These are phyloP conservation scores for Liparis tanakae DNA, from an alignment of 2,797 vertebrate genomes.

Conservation along the genomic window DNA sequence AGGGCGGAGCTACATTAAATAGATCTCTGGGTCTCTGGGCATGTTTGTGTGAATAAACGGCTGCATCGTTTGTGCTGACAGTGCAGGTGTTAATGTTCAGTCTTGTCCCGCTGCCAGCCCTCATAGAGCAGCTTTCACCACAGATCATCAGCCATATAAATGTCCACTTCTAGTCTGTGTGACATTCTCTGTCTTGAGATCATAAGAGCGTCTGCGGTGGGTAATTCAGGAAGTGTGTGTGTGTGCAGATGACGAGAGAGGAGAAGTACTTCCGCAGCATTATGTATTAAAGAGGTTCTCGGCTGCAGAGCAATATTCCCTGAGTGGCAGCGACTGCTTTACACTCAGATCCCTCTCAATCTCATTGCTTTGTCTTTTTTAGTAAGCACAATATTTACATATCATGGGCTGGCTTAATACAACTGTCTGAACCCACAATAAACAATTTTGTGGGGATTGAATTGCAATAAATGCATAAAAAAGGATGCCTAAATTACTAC, in stretches of 20 bases:
- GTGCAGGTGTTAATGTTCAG: conserved; percentile 25
- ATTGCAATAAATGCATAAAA: neutral
- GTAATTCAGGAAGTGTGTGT: conserved; percentile 39
- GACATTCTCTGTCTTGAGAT: conserved; percentile 44
- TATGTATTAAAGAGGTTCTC: conserved; percentile 64
- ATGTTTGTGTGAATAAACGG: neutral
- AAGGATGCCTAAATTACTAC: neutral
- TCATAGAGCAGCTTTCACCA: conserved; percentile 31
- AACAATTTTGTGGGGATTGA: neutral
- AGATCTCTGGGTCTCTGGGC: neutral
- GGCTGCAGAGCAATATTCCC: conserved; percentile 51
- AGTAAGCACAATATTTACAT: neutral
- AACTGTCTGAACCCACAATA: neutral
- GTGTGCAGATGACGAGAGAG: conserved; percentile 51
- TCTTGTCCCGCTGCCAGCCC: neutral
- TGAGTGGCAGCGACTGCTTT: conserved; percentile 33
- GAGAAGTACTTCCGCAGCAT: conserved; percentile 52
- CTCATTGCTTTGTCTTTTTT: neutral
- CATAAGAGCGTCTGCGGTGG: conserved; percentile 57
- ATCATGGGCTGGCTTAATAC: neutral
- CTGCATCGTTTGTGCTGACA: neutral
- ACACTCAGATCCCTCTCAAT: neutral
- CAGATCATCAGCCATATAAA: conserved; percentile 12
- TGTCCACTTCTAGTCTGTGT: conserved; percentile 41
- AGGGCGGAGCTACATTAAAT: neutral